A percentile compares a stretch with the other conserved stretches of the same genome.
Conservation (phyloP, 2,113 vertebrate genomes). For the Chelonoidis abingdonii region DNA sequence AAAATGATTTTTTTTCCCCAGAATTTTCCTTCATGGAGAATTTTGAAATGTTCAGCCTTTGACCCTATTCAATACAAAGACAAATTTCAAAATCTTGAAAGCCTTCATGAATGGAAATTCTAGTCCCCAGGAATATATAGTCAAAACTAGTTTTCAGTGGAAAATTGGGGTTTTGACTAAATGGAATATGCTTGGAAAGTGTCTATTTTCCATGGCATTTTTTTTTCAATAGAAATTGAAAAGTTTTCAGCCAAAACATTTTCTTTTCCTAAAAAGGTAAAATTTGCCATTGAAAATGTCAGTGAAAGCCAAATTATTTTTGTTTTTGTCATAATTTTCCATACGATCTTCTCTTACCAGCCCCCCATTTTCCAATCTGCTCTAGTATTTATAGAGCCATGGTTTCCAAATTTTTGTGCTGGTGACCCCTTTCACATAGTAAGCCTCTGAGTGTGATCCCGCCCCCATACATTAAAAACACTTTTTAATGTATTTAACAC, state of each 20-base stretch:
- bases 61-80: neutral
- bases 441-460: no score
- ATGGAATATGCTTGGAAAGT: slow-evolving; percentile 50
- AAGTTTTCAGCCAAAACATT: slow-evolving; percentile 35
- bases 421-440: no score
- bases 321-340: slow-evolving; percentile 35
- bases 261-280: slow-evolving; percentile 29
- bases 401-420: no score
- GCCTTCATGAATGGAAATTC: neutral
- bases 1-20: neutral
- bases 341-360: neutral
- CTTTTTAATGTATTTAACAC: no score
- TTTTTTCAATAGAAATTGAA: slow-evolving; percentile 46
- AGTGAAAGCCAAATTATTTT: slow-evolving; percentile 30
- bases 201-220: slow-evolving; percentile 50
- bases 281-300: slow-evolving; percentile 41
- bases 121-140: neutral
- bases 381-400: neutral
- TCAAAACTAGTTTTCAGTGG: neutral
- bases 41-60: neutral
- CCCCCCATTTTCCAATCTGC: slow-evolving; percentile 35
- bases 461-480: no score
- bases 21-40: no score
- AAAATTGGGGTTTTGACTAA: slow-evolving; percentile 5
- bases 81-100: neutral